Conservation (phyloP, 2,888 invertebrate genomes). For the Ennomos quercinarius region DNA sequence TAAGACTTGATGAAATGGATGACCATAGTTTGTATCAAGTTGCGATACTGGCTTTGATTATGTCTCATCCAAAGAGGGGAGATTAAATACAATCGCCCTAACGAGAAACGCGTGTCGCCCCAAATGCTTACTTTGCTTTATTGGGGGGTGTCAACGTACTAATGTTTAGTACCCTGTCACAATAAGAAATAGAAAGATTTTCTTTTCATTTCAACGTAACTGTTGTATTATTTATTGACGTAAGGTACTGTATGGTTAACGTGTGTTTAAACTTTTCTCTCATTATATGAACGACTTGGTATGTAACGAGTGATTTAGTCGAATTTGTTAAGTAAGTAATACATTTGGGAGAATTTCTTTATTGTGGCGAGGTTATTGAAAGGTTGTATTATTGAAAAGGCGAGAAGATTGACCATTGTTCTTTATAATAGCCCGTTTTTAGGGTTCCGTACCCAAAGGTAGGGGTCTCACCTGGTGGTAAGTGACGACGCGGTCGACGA, state of each 20-base stretch:
- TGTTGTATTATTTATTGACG: neutral
- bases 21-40: neutral
- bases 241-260: neutral
- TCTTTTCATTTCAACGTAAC: neutral
- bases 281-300: constrained; percentile 7
- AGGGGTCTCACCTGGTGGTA: too few relatives aligned
- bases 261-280: neutral
- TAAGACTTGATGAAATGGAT: too few relatives aligned
- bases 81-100: constrained; percentile 21
- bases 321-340: constrained; percentile 9
- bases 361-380: neutral
- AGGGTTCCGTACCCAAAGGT: too few relatives aligned
- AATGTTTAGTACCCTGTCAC: constrained; percentile 7
- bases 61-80: constrained; percentile 9
- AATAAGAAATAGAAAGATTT: neutral
- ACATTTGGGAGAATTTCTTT: constrained; percentile 3
- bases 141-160: constrained; percentile 9
- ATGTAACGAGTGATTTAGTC: constrained; percentile 9
- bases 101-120: constrained; percentile 25
- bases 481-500: too few relatives aligned
- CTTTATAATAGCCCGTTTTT: too few relatives aligned
- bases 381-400: too few relatives aligned
- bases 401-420: too few relatives aligned
- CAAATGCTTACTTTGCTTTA: constrained; percentile 21
- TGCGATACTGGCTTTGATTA: constrained; percentile 3